Conservation (phyloP, 2,888 invertebrate species). For the Eurytoma adleriae region DNA sequence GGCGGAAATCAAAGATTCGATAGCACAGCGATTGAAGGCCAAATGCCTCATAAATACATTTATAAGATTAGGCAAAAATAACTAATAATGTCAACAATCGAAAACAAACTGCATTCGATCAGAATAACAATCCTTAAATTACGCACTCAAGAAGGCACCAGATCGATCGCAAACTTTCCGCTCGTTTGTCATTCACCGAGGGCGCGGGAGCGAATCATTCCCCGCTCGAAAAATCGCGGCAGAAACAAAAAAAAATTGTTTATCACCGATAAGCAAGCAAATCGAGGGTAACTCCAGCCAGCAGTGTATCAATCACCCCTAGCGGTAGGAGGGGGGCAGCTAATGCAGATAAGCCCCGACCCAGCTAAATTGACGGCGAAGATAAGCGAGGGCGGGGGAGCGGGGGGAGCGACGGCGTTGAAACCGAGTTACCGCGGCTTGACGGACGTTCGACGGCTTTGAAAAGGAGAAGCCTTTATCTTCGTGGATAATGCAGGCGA, state of each 20-base stretch:
- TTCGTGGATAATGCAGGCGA: conserved; percentile 47
- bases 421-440: conserved; percentile 44
- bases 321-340: conserved; percentile 18
- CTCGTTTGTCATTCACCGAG: conserved; percentile 5
- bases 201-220: not conserved
- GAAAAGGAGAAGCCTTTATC: conserved; percentile 41
- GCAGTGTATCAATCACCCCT: conserved; percentile 46
- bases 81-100: too few species aligned
- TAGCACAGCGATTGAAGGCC: too few species aligned
- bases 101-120: too few species aligned
- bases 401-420: conserved; percentile 36
- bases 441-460: conserved; percentile 13
- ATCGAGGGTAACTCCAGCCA: not conserved
- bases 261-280: conserved; percentile 13
- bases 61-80: too few species aligned
- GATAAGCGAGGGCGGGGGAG: not conserved
- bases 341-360: conserved; percentile 48
- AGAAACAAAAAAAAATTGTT: conserved; percentile 37
- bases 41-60: too few species aligned
- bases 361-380: conserved; percentile 49
- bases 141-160: too few species aligned
- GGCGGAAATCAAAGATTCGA: too few species aligned
- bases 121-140: too few species aligned
- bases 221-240: not conserved
- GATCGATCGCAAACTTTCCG: not conserved